Percentiles rank a stretch among this genome's conserved stretches.
phyloP scores from a whole-genome alignment of 2,797 vertebrate species.

The Myotis pilosus region DNA sequence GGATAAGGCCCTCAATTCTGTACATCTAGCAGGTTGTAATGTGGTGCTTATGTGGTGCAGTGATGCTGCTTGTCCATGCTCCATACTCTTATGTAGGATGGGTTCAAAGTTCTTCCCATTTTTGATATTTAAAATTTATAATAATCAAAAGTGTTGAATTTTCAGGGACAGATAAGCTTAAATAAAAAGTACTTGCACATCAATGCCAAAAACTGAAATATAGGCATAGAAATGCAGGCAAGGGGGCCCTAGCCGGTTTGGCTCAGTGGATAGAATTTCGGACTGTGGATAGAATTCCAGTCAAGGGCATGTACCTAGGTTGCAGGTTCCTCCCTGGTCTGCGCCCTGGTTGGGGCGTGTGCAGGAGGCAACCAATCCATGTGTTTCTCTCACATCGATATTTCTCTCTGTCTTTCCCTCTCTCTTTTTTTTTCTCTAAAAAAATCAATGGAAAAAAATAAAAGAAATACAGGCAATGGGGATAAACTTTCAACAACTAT shows the following conservation, averaged over 20 bases:
- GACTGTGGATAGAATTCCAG: no score
- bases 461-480: not conserved
- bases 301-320: no score
- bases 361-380: no score
- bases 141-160: not conserved
- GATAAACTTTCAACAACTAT: not conserved
- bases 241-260: not conserved
- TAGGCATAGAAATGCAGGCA: not conserved
- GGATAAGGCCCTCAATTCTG: rapidly evolving
- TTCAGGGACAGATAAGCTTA: not conserved
- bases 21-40: not conserved
- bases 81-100: not conserved
- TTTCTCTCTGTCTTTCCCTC: no score
- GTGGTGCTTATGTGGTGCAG: no score
- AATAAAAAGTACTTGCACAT: not conserved
- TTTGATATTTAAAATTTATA: not conserved
- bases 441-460: no score
- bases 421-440: no score
- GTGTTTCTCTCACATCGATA: no score
- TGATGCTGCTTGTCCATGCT: not conserved
- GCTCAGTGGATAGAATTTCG: no score
- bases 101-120: not conserved
- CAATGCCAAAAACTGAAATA: not conserved
- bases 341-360: no score
- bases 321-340: no score